These are phyloP conservation scores for Trogon melanurus DNA, from an alignment of 2,113 vertebrate species.

Conservation along the genomic window DNA sequence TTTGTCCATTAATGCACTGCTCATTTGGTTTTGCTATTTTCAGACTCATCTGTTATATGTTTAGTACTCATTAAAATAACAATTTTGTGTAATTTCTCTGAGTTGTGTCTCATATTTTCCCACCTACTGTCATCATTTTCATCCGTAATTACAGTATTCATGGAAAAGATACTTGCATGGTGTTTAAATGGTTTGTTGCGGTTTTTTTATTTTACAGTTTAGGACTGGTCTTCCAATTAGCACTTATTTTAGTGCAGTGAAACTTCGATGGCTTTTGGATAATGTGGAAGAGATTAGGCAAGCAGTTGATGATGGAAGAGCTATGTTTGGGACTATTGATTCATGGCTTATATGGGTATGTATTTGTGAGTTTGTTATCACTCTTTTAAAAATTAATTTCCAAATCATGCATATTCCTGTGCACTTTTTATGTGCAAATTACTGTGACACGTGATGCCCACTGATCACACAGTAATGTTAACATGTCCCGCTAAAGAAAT, in stretches of 20 bases:
- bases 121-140: not conserved
- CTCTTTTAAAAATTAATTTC: not conserved
- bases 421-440: too few relatives aligned
- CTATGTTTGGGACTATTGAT: constrained; percentile 95
- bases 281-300: constrained; percentile 83
- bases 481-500: not conserved
- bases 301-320: constrained; percentile 81
- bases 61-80: not conserved
- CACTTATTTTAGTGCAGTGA: constrained; percentile 97
- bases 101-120: not conserved
- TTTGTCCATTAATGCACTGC: constrained; percentile 26
- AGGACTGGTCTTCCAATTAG: constrained; percentile 96
- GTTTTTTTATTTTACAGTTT: constrained; percentile 74
- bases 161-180: not conserved
- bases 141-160: not conserved
- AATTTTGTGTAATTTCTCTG: not conserved
- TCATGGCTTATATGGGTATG: constrained; percentile 99
- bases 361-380: not conserved
- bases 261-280: constrained; percentile 95
- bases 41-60: not conserved
- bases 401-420: not conserved
- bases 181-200: not conserved
- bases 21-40: not conserved
- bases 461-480: not conserved
- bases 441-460: not conserved